Evolutionary conservation across 2,113 vertebrate genomes (phyloP).

Genomic region (Lethenteron camtschaticum): DNA sequence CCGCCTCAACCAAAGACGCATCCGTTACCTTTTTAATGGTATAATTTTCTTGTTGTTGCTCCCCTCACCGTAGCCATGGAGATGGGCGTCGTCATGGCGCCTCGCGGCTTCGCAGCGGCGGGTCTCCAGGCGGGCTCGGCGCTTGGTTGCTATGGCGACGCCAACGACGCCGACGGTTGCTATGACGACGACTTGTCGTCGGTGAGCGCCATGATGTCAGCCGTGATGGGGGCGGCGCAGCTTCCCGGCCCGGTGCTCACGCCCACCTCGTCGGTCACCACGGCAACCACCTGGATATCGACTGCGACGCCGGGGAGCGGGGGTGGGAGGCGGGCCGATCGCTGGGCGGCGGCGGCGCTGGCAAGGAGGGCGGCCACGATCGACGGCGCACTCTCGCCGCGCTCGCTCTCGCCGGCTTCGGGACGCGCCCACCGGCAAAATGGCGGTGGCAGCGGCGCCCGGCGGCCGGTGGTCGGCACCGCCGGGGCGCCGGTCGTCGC

Average conservation of each 20-base stretch:
- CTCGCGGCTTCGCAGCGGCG: no score
- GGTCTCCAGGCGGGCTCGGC: no score
- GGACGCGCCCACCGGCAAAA: neutral
- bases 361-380: neutral
- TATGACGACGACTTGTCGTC: slow-evolving; percentile 47
- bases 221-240: slow-evolving; percentile 49
- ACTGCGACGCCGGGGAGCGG: no score
- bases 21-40: no score
- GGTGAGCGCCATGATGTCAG: slow-evolving; percentile 64
- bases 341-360: neutral
- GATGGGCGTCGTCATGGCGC: no score
- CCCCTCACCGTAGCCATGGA: no score
- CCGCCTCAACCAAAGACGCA: no score
- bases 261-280: slow-evolving; percentile 8
- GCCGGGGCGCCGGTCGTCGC: neutral
- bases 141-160: no score
- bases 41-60: no score
- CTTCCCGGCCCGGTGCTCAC: slow-evolving; percentile 33
- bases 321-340: no score
- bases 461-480: neutral
- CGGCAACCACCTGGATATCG: no score
- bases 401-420: neutral
- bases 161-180: slow-evolving; percentile 10
- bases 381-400: neutral
- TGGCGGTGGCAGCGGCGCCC: neutral